phyloP scores from a whole-genome alignment of 2,113 vertebrate species.

The Sclerurus mexicanus region DNA sequence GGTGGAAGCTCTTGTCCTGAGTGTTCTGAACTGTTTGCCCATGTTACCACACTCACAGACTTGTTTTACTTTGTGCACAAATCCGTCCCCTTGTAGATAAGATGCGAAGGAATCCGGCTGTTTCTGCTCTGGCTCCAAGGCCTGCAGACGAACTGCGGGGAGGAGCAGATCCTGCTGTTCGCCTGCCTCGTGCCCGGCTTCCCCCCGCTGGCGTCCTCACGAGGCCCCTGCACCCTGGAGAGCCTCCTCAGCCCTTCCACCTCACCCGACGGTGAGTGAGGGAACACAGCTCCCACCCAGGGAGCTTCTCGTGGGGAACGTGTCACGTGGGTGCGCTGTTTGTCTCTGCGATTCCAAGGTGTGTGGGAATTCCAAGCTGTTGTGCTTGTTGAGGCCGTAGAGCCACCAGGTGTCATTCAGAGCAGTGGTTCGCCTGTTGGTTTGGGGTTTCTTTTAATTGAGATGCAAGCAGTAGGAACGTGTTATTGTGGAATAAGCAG shows the following conservation, averaged over 20 bases:
- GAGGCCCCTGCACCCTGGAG: slow-evolving; percentile 92
- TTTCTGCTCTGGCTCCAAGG: slow-evolving; percentile 98
- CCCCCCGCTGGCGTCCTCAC: slow-evolving; percentile 85
- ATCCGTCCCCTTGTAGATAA: slow-evolving; percentile 76
- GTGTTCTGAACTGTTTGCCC: not conserved
- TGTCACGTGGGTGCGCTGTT: accelerated
- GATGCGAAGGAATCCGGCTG: slow-evolving; percentile 95
- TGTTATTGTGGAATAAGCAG: accelerated
- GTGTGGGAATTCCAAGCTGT: accelerated
- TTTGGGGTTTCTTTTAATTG: not conserved
- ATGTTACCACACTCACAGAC: not conserved
- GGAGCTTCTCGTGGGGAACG: not conserved
- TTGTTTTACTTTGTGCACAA: not conserved
- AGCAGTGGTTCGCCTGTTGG: not conserved
- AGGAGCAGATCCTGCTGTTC: slow-evolving; percentile 94
- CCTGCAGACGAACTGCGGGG: slow-evolving; percentile 91
- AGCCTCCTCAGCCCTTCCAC: slow-evolving; percentile 87
- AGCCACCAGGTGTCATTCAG: accelerated
- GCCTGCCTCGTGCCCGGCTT: slow-evolving; percentile 97
- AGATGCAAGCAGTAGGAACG: not conserved
- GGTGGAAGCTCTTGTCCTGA: not conserved
- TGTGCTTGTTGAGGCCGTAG: not conserved
- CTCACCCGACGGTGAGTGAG: slow-evolving; percentile 83
- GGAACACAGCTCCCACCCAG: not conserved
- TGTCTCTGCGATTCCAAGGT: too few relatives aligned